These are phyloP conservation scores for Darevskia nairensis DNA, from an alignment of 2,797 vertebrate genomes.

Conservation along the genomic window DNA sequence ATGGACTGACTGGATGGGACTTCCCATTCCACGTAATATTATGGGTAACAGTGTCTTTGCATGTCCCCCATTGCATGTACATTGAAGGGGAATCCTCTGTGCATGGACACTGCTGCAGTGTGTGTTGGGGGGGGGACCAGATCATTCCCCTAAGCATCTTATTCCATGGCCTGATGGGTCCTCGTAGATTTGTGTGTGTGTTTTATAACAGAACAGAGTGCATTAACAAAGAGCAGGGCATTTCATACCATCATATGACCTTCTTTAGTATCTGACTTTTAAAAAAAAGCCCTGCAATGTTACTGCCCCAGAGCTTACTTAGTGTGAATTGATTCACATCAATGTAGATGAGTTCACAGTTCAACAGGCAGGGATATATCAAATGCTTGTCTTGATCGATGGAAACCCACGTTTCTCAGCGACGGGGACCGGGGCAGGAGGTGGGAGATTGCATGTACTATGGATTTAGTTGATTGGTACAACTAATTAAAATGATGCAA, in stretches of 20 bases:
- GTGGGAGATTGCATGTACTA: slow-evolving; percentile 60
- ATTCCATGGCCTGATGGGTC: slow-evolving; percentile 7
- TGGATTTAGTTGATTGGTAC: slow-evolving; percentile 49
- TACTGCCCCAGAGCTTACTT: slow-evolving; percentile 68
- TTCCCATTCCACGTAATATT: not conserved
- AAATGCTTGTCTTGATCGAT: slow-evolving; percentile 81
- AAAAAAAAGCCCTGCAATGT: slow-evolving; percentile 63
- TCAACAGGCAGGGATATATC: slow-evolving; percentile 75
- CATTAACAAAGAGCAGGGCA: slow-evolving; percentile 53
- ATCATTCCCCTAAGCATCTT: not conserved
- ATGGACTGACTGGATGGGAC: not conserved
- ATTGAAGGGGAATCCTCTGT: not conserved
- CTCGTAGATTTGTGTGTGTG: slow-evolving; percentile 22
- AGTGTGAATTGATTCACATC: slow-evolving; percentile 81
- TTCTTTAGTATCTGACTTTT: slow-evolving; percentile 71
- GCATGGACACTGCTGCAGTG: not conserved
- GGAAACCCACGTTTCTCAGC: slow-evolving; percentile 56
- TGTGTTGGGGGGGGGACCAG: not conserved
- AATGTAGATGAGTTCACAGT: slow-evolving; percentile 74
- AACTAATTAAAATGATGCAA: slow-evolving; percentile 68
- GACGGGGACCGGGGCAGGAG: slow-evolving; percentile 20
- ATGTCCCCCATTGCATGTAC: not conserved
- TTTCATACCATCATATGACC: slow-evolving; percentile 70
- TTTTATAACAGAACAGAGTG: slow-evolving; percentile 58
- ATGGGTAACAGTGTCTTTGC: not conserved